These are phyloP conservation scores for Solenopsis invicta DNA, from an alignment of 1,140 invertebrate species.

Conservation along the genomic window DNA sequence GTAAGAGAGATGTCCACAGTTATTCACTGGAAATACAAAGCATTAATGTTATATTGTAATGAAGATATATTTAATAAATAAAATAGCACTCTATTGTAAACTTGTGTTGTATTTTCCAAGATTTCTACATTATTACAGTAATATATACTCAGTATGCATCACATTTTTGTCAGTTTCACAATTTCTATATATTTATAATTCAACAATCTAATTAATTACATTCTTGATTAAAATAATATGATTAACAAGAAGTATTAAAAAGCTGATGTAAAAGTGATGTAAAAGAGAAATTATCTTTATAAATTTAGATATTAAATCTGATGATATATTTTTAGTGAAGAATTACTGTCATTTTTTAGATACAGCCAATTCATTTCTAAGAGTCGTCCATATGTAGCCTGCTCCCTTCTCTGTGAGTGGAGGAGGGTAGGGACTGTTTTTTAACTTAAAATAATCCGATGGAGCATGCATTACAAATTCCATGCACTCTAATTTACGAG, in stretches of 20 bases:
- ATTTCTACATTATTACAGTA: not conserved
- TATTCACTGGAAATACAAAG: conserved; percentile 45
- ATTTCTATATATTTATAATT: not conserved
- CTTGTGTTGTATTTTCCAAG: conserved; percentile 34
- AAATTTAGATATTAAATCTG: not conserved
- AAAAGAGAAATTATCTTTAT: not conserved
- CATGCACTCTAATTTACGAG: conserved; percentile 94
- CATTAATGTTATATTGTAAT: conserved; percentile 70
- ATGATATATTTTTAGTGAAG: not conserved
- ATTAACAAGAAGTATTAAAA: conserved; percentile 7
- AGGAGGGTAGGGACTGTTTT: conserved; percentile 92
- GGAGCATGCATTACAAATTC: conserved; percentile 97
- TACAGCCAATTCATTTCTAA: conserved; percentile 81
- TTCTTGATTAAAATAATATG: conserved; percentile 8
- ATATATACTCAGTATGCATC: not conserved
- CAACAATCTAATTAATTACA: not conserved
- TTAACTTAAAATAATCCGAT: conserved; percentile 95
- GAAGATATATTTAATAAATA: conserved; percentile 73
- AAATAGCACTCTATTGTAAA: conserved; percentile 30
- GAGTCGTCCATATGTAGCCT: conserved; percentile 91
- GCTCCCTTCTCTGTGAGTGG: conserved; percentile 87
- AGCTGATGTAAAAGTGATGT: not conserved
- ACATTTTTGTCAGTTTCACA: not conserved
- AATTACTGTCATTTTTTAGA: conserved; percentile 72
- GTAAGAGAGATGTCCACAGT: conserved; percentile 47